Conservation (phyloP, 2,113 vertebrate species). For the Nothocercus nigrocapillus region DNA sequence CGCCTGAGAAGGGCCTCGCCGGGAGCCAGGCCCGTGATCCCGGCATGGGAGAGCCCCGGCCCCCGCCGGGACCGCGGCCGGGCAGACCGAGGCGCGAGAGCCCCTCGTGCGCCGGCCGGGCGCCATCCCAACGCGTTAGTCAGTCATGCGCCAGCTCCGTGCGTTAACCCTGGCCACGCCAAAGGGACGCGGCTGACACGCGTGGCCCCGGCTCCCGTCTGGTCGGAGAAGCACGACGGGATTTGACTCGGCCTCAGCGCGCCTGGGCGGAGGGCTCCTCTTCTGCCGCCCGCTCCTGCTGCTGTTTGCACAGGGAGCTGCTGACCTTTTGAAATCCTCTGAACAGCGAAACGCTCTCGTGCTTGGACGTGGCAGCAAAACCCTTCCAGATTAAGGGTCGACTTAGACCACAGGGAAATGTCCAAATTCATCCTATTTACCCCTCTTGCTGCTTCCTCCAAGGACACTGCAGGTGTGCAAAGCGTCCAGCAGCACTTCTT, state of each 20-base stretch:
- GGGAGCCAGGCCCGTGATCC: too few relatives aligned
- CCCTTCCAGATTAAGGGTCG: too few relatives aligned
- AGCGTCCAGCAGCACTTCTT: not conserved
- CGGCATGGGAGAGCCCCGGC: too few relatives aligned
- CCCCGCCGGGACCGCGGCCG: too few relatives aligned
- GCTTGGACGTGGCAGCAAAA: not conserved
- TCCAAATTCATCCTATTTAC: not conserved
- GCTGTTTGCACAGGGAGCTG: not conserved
- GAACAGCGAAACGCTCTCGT: too few relatives aligned
- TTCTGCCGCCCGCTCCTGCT: not conserved
- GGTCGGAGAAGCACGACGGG: not conserved
- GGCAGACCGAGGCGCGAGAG: too few relatives aligned
- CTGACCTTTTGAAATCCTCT: not conserved
- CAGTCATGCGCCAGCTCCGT: not conserved
- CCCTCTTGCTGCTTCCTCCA: not conserved
- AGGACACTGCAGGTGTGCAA: too few relatives aligned
- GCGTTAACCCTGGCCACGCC: accelerated
- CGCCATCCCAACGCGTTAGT: too few relatives aligned
- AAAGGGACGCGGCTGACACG: not conserved
- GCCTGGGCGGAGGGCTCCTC: not conserved
- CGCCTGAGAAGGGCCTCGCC: too few relatives aligned
- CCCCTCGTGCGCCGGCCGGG: too few relatives aligned
- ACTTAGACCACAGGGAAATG: too few relatives aligned
- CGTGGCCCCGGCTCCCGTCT: not conserved
- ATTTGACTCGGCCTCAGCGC: not conserved